A percentile compares a stretch with the other conserved stretches of the same genome.
phyloP scores from a whole-genome alignment of 2,888 invertebrate genomes.

The Chromoteleia sp. region DNA sequence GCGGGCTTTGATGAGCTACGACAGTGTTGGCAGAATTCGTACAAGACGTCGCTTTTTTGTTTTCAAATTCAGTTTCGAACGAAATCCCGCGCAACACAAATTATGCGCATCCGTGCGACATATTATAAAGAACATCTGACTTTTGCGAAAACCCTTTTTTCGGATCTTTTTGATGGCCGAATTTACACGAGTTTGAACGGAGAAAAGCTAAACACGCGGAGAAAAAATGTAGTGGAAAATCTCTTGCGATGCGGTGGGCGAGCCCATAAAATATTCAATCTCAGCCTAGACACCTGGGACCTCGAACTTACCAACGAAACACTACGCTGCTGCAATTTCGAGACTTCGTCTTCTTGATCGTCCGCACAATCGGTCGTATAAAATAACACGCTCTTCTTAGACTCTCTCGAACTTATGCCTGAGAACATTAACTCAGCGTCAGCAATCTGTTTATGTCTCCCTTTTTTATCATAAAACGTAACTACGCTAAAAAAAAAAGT shows the following conservation, averaged over 20 bases:
- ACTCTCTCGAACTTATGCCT: constrained; percentile 77
- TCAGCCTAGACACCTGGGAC: constrained; percentile 41
- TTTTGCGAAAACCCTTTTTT: too few species aligned
- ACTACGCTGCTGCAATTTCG: constrained; percentile 81
- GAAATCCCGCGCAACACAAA: too few species aligned
- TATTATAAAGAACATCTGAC: too few species aligned
- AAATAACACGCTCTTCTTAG: constrained; percentile 81
- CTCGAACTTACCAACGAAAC: constrained; percentile 79
- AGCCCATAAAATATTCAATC: constrained; percentile 60
- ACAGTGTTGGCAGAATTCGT: not conserved
- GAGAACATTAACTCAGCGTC: constrained; percentile 26
- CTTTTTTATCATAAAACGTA: too few species aligned
- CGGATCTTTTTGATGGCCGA: constrained; percentile 1
- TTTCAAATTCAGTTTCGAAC: too few species aligned
- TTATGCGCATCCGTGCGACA: too few species aligned
- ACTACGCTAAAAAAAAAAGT: too few species aligned
- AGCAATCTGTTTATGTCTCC: not conserved
- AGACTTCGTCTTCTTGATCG: constrained; percentile 79
- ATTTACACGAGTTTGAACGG: constrained; percentile 8
- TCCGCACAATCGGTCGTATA: constrained; percentile 83
- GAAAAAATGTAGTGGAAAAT: constrained; percentile 36
- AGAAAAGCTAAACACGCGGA: constrained; percentile 21
- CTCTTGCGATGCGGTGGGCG: constrained; percentile 14
- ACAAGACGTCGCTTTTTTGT: too few species aligned
- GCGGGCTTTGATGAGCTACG: constrained; percentile 10